These are phyloP conservation scores for Pseudomyrmex gracilis DNA, from an alignment of 1,140 invertebrate genomes.

Conservation along the genomic window DNA sequence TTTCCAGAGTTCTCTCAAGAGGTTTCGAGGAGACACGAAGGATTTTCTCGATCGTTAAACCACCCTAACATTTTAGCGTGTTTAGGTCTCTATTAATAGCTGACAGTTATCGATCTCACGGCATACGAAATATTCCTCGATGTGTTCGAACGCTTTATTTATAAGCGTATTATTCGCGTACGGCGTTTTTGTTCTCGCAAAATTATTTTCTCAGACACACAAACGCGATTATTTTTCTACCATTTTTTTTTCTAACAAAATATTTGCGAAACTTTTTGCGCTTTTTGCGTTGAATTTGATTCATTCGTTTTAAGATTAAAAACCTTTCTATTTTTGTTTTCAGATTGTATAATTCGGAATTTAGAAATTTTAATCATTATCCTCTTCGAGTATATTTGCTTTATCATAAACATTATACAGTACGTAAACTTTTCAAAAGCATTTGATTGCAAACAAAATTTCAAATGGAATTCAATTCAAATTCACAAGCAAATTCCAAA, in stretches of 20 bases:
- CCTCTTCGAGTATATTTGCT: background rate
- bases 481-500: background rate
- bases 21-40: background rate
- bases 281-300: background rate
- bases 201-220: too few relatives aligned
- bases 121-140: background rate
- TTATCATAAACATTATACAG: too few relatives aligned
- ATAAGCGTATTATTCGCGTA: background rate
- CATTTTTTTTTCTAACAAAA: too few relatives aligned
- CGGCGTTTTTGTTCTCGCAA: too few relatives aligned
- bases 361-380: conserved; percentile 8
- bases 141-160: background rate
- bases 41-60: conserved; percentile 8
- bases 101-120: conserved; percentile 20
- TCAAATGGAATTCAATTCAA: background rate
- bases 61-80: background rate
- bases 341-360: background rate
- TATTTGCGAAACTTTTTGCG: too few relatives aligned
- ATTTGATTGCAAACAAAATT: too few relatives aligned
- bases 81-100: conserved; percentile 22
- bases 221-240: too few relatives aligned
- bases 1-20: background rate
- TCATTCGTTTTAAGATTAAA: background rate
- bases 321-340: background rate
- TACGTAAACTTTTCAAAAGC: too few relatives aligned